These are phyloP conservation scores for Teleogryllus occipitalis DNA, from an alignment of 1,140 invertebrate genomes.

Conservation along the genomic window DNA sequence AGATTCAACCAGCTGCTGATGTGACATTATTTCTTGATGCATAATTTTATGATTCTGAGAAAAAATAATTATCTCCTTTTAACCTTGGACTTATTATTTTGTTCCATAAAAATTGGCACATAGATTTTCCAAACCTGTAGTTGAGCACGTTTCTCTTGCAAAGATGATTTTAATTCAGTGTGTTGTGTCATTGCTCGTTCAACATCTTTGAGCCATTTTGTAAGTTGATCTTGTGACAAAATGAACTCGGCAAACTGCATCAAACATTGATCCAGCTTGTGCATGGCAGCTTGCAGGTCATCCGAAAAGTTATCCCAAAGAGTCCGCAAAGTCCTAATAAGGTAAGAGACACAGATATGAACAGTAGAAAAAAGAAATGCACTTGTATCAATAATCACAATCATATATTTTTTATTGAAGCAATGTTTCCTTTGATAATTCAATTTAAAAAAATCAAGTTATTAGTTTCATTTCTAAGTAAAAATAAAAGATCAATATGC, in stretches of 20 bases:
- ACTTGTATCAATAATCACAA: no score
- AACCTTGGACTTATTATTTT: not conserved
- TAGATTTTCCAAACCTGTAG: constrained; percentile 42
- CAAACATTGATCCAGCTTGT: constrained; percentile 80
- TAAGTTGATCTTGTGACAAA: constrained; percentile 79
- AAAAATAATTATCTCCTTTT: not conserved
- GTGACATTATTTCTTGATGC: constrained; percentile 90
- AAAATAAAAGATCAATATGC: no score
- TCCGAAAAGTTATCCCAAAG: constrained; percentile 84
- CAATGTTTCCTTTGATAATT: no score
- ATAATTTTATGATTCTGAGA: constrained; percentile 82
- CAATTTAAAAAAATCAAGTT: no score
- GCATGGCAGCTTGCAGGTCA: constrained; percentile 63
- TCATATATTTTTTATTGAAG: no score
- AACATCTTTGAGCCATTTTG: constrained; percentile 85
- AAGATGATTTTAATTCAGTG: constrained; percentile 78
- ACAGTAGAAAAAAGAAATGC: no score
- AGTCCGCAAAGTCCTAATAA: constrained; percentile 58
- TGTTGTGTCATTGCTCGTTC: constrained; percentile 86
- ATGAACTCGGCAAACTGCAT: constrained; percentile 84
- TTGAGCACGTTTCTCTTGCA: constrained; percentile 91
- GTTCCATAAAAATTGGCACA: not conserved
- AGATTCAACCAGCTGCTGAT: constrained; percentile 79
- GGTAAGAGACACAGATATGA: not conserved
- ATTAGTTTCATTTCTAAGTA: no score